A percentile compares a stretch with the other conserved stretches of the same genome.
Conservation (phyloP, 2,113 vertebrate species). For the Mastomys coucha region DNA sequence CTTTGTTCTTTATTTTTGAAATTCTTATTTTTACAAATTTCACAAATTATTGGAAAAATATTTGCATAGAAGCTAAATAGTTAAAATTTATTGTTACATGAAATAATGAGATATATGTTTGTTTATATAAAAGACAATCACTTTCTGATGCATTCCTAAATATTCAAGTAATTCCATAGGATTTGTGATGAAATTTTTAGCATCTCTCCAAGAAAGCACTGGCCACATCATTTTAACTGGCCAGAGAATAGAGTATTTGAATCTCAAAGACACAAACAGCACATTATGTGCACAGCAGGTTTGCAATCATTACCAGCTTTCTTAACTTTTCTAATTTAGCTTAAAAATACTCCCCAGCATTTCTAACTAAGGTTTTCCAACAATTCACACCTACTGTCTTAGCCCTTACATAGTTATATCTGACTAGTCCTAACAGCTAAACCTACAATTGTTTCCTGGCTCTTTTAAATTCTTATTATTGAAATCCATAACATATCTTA, state of each 20-base stretch:
- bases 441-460: constrained; percentile 30
- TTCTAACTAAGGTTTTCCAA: constrained; percentile 35
- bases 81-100: constrained; percentile 32
- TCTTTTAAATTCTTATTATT: constrained; percentile 53
- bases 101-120: neutral
- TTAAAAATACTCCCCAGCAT: constrained; percentile 2
- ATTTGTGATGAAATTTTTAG: constrained; percentile 31
- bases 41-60: neutral
- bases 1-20: constrained; percentile 32
- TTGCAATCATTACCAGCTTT: constrained; percentile 30
- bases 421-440: neutral
- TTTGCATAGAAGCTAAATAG: neutral
- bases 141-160: neutral
- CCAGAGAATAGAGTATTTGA: constrained; percentile 14
- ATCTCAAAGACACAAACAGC: neutral
- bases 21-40: constrained; percentile 35
- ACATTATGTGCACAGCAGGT: constrained; percentile 30
- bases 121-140: neutral
- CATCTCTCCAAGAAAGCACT: neutral
- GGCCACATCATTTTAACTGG: constrained; percentile 41
- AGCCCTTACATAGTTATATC: constrained; percentile 39
- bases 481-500: constrained; percentile 27
- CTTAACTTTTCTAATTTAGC: constrained; percentile 48
- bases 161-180: neutral
- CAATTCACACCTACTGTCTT: constrained; percentile 40